phyloP scores from a whole-genome alignment of 2,797 vertebrate species.

The Gymnocypris eckloni region DNA sequence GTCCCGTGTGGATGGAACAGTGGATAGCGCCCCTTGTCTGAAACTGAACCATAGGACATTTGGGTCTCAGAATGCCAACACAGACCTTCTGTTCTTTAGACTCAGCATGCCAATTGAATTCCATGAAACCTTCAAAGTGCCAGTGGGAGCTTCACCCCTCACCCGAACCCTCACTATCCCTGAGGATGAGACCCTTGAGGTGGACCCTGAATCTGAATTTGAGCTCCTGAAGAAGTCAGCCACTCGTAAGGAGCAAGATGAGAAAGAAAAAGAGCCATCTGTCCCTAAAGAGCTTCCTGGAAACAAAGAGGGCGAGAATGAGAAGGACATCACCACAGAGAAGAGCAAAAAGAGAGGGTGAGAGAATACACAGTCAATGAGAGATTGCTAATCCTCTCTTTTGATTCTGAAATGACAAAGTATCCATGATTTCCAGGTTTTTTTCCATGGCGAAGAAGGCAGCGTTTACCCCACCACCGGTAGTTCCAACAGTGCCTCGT shows the following conservation, averaged over 20 bases:
- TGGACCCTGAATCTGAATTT: conserved; percentile 91
- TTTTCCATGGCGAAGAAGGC: conserved; percentile 94
- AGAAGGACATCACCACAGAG: conserved; percentile 91
- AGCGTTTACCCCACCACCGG: conserved; percentile 84
- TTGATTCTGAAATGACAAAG: background rate
- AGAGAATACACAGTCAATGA: conserved; percentile 72
- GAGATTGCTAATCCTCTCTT: background rate
- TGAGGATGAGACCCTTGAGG: conserved; percentile 85
- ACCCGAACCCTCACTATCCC: conserved; percentile 85
- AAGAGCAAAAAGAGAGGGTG: conserved; percentile 94
- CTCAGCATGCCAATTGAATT: conserved; percentile 94
- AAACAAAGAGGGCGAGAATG: conserved; percentile 84
- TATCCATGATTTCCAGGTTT: conserved; percentile 78
- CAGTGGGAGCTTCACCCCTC: conserved; percentile 85
- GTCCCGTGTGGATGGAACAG: conserved; percentile 89
- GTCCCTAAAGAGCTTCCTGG: conserved; percentile 75
- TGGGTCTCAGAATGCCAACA: conserved; percentile 89
- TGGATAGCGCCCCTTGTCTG: conserved; percentile 90
- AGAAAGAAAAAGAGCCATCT: conserved; percentile 82
- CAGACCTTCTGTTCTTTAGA: conserved; percentile 88
- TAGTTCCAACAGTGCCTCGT: conserved; percentile 85
- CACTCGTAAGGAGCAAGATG: conserved; percentile 84
- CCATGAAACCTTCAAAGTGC: conserved; percentile 88
- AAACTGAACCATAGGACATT: conserved; percentile 88
- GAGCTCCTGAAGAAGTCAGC: conserved; percentile 91